Evolutionary conservation across 2,797 vertebrate species (phyloP).

Genomic region (Rousettus madagascariensis): DNA sequence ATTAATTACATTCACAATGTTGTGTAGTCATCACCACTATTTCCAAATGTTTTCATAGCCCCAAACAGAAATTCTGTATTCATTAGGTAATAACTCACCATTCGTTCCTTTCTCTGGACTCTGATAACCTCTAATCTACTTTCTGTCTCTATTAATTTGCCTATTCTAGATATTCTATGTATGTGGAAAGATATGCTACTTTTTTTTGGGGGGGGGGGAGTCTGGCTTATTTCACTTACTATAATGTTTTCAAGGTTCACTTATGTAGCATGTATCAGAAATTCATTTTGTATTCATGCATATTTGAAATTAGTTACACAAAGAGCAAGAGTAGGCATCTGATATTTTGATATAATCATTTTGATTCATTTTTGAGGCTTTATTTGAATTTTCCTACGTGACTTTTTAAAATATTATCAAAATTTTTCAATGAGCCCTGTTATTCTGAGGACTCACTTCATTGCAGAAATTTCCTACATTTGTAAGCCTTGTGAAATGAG

Average conservation of each 20-base stretch:
- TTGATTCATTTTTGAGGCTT: background rate
- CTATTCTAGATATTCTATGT: background rate
- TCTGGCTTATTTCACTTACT: background rate
- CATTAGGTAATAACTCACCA: background rate
- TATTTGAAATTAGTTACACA: background rate
- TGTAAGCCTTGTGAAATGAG: background rate
- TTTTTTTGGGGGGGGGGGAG: background rate
- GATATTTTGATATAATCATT: background rate
- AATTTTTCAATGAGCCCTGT: background rate
- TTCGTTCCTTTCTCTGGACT: background rate
- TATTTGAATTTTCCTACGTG: background rate
- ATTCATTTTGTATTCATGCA: background rate
- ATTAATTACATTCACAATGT: background rate
- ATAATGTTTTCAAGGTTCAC: background rate
- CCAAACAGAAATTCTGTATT: background rate
- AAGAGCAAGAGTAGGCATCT: background rate
- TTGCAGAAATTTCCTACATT: background rate
- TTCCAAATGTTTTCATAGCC: background rate
- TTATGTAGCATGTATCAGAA: background rate
- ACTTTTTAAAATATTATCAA: background rate
- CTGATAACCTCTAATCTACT: background rate
- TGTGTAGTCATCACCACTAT: background rate
- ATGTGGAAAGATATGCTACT: background rate
- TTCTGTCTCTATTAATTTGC: background rate
- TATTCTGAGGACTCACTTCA: background rate